Conservation (phyloP, 1,140 invertebrate genomes). For the Aphaenogaster rudis region DNA sequence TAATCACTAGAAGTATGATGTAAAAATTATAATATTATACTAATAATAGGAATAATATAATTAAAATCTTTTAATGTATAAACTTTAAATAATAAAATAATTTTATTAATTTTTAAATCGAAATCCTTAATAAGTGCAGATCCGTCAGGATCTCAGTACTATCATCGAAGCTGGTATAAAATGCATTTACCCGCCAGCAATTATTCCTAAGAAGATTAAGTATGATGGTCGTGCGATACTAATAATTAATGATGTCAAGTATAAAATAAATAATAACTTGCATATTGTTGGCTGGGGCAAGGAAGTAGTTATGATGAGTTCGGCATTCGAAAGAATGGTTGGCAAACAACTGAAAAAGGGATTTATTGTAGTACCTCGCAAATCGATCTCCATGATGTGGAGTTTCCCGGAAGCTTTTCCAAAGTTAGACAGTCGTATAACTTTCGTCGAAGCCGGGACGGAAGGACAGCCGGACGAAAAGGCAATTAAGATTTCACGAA, state of each 20-base stretch:
- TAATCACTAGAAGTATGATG: neutral
- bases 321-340: conserved; percentile 76
- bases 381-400: conserved; percentile 74
- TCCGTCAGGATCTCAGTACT: conserved; percentile 73
- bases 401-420: conserved; percentile 74
- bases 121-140: conserved; percentile 54
- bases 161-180: conserved; percentile 74
- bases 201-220: conserved; percentile 75
- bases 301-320: conserved; percentile 72
- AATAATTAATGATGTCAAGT: conserved; percentile 68
- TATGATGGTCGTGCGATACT: conserved; percentile 72
- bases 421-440: conserved; percentile 73
- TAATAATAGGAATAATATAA: conserved; percentile 5
- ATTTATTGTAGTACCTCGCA: conserved; percentile 76
- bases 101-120: neutral
- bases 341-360: conserved; percentile 77
- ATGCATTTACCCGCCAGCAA: conserved; percentile 70
- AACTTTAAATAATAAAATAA: neutral
- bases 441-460: conserved; percentile 70
- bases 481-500: conserved; percentile 60
- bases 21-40: too few species aligned
- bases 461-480: conserved; percentile 70
- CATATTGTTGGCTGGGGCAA: conserved; percentile 79
- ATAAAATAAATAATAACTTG: conserved; percentile 78
- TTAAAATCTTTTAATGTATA: neutral